Conservation (phyloP, 1,140 invertebrate species). For the Trichoplusia ni region DNA sequence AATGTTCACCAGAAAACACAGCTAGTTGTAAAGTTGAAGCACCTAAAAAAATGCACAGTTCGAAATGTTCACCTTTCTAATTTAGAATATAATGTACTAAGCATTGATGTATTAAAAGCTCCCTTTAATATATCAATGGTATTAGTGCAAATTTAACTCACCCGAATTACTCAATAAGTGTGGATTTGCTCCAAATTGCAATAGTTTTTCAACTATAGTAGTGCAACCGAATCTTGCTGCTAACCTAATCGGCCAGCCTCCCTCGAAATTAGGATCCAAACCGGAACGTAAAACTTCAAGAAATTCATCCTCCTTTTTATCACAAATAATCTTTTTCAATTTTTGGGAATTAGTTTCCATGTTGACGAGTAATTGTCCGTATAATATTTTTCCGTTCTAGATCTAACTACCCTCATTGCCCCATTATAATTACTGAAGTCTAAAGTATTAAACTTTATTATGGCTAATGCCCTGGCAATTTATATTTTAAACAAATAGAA, state of each 20-base stretch:
- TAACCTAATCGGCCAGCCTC: slow-evolving; percentile 69
- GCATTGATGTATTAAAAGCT: too few relatives aligned
- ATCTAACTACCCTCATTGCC: slow-evolving; percentile 1
- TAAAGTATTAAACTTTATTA: too few relatives aligned
- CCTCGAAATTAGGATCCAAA: slow-evolving; percentile 68
- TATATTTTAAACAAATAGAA: too few relatives aligned
- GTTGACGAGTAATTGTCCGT: neutral
- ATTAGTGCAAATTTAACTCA: slow-evolving; percentile 35
- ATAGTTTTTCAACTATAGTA: slow-evolving; percentile 59
- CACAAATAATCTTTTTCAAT: slow-evolving; percentile 57
- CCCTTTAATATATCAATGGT: too few relatives aligned
- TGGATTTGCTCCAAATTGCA: slow-evolving; percentile 69
- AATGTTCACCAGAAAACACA: slow-evolving; percentile 67
- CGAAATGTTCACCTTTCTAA: too few relatives aligned
- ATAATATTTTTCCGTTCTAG: neutral
- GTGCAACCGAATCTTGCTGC: slow-evolving; percentile 62
- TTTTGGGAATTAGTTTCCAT: slow-evolving; percentile 56
- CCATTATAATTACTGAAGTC: too few relatives aligned
- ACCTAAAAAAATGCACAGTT: too few relatives aligned
- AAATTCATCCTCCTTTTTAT: slow-evolving; percentile 53
- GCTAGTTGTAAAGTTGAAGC: slow-evolving; percentile 75
- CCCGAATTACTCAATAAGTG: slow-evolving; percentile 69
- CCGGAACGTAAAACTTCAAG: slow-evolving; percentile 56
- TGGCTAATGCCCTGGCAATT: too few relatives aligned
- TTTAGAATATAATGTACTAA: too few relatives aligned